Evolutionary conservation across 1,140 invertebrate genomes (phyloP).

Genomic region (Aphis gossypii): DNA sequence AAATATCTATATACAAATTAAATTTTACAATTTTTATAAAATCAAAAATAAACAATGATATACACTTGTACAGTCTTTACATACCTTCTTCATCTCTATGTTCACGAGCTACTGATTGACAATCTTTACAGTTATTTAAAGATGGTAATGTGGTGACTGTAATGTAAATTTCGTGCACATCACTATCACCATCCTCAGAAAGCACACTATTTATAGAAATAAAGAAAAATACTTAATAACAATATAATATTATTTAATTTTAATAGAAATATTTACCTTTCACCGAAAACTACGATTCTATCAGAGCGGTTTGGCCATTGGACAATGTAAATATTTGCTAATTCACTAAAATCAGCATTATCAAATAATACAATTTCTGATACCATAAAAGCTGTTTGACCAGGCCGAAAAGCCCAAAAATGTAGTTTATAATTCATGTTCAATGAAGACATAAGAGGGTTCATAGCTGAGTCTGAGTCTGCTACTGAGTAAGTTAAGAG

Average conservation of each 20-base stretch:
- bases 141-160: slow-evolving; percentile 70
- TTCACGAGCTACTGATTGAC: slow-evolving; percentile 69
- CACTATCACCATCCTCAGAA: slow-evolving; percentile 59
- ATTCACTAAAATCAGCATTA: slow-evolving; percentile 70
- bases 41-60: slow-evolving; percentile 36
- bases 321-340: slow-evolving; percentile 72
- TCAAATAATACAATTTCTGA: slow-evolving; percentile 75
- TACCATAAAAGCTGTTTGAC: slow-evolving; percentile 70
- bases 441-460: slow-evolving; percentile 65
- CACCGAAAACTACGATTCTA: slow-evolving; percentile 74
- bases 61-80: slow-evolving; percentile 46
- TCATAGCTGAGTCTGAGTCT: slow-evolving; percentile 59
- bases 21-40: slow-evolving; percentile 43
- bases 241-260: slow-evolving; percentile 20
- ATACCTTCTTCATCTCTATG: slow-evolving; percentile 67
- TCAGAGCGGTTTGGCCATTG: slow-evolving; percentile 75
- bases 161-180: slow-evolving; percentile 66
- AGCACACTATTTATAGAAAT: slow-evolving; percentile 27
- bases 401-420: slow-evolving; percentile 76
- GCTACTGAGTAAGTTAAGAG: slow-evolving; percentile 82
- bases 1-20: slow-evolving; percentile 68
- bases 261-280: slow-evolving; percentile 66
- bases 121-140: slow-evolving; percentile 70
- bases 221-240: neutral
- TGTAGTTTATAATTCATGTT: slow-evolving; percentile 70